A percentile compares a stretch with the other conserved stretches of the same genome.
Conservation (phyloP, 2,797 vertebrate genomes). For the Cyprinodon diabolis region DNA sequence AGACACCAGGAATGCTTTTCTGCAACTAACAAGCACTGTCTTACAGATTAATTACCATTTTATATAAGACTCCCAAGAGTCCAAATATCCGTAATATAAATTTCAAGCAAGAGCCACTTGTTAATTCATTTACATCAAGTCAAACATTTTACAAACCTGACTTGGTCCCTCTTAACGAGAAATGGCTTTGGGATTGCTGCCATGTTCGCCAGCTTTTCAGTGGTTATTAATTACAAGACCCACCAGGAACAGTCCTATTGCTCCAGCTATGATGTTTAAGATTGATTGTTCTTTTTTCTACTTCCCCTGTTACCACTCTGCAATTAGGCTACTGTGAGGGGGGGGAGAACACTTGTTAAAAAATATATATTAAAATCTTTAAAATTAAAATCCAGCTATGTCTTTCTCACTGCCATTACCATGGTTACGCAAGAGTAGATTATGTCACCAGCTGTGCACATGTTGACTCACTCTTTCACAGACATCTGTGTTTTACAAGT, state of each 20-base stretch:
- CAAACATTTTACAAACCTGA: background rate
- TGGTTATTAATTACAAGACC: slow-evolving; percentile 2
- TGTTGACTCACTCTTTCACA: slow-evolving; percentile 17
- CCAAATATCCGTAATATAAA: background rate
- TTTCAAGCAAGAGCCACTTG: background rate
- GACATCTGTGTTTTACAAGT: slow-evolving; percentile 28
- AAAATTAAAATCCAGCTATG: background rate
- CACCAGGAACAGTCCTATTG: slow-evolving; percentile 5
- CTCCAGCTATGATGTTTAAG: slow-evolving; percentile 9
- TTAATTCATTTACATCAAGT: background rate
- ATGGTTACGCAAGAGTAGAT: slow-evolving; percentile 27
- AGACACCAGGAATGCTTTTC: background rate
- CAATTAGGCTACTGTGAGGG: slow-evolving; percentile 7
- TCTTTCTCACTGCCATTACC: slow-evolving; percentile 13
- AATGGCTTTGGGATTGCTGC: slow-evolving; percentile 7
- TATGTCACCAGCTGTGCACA: slow-evolving; percentile 11
- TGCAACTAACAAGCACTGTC: background rate
- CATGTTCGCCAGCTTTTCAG: background rate
- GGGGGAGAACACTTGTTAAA: slow-evolving; percentile 7
- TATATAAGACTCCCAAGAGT: background rate
- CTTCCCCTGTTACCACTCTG: background rate
- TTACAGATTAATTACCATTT: background rate
- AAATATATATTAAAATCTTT: background rate
- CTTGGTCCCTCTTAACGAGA: background rate
- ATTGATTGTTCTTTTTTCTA: background rate